Percentiles rank a stretch among this genome's conserved stretches.
Evolutionary conservation across 2,888 invertebrate genomes (phyloP).

Genomic region (Pachycephus smyrnensis): DNA sequence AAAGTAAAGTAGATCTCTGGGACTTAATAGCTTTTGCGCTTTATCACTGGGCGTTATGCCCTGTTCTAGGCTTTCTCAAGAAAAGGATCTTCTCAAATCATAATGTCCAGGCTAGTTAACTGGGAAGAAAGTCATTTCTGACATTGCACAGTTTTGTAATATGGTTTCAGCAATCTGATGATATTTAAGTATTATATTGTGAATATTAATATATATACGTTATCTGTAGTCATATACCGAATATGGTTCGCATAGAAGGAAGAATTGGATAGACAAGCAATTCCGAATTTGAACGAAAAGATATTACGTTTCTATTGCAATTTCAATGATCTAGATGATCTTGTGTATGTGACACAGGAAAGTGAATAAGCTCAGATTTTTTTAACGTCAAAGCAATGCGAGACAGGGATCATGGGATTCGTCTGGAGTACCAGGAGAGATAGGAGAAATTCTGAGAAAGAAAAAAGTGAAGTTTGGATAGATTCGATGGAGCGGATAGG

Average conservation of each 20-base stretch:
- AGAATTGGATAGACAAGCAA: not conserved
- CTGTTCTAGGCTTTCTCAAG: not conserved
- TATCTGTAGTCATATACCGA: not conserved
- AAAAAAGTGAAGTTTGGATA: conserved; percentile 3
- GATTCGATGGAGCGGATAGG: conserved; percentile 7
- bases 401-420: not conserved
- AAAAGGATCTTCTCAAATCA: not conserved
- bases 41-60: conserved; percentile 4
- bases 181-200: not conserved
- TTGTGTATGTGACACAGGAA: not conserved
- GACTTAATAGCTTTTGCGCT: conserved; percentile 18
- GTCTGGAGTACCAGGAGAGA: not conserved
- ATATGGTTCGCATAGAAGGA: not conserved
- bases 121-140: not conserved
- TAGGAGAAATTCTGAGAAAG: not conserved
- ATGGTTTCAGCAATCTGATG: not conserved
- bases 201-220: not conserved
- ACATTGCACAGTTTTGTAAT: no score
- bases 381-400: not conserved
- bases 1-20: conserved; percentile 11
- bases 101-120: not conserved
- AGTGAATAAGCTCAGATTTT: not conserved
- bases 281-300: not conserved
- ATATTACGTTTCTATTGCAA: not conserved
- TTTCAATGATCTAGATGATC: not conserved